phyloP scores from a whole-genome alignment of 1,140 invertebrate genomes.

The Bicyclus anynana region DNA sequence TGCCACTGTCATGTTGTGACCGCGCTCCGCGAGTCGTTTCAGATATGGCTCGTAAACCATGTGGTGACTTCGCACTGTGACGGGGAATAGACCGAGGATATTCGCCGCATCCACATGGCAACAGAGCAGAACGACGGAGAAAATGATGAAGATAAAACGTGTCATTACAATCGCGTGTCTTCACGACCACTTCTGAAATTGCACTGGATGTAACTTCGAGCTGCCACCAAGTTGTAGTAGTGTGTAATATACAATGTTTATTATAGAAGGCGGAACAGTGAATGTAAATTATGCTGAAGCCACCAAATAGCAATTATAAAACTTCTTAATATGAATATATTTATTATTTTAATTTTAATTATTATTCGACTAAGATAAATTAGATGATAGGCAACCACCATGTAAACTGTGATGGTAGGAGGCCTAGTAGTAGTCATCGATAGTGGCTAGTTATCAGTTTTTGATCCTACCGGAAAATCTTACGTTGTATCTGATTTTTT shows the following conservation, averaged over 20 bases:
- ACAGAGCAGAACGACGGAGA: background rate
- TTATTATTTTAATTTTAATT: too few species aligned
- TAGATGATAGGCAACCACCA: too few species aligned
- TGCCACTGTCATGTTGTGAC: slow-evolving; percentile 82
- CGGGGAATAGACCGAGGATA: slow-evolving; percentile 80
- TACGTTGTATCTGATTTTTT: too few species aligned
- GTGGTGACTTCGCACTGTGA: slow-evolving; percentile 83
- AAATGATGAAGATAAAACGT: background rate
- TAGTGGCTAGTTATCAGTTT: too few species aligned
- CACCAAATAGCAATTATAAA: too few species aligned
- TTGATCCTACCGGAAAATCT: too few species aligned
- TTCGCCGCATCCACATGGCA: slow-evolving; percentile 28
- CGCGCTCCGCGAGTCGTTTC: slow-evolving; percentile 76
- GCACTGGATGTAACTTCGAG: background rate
- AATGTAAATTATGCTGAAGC: background rate
- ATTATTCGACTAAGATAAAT: too few species aligned
- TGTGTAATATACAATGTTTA: background rate
- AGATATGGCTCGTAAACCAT: slow-evolving; percentile 82
- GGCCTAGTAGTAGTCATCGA: too few species aligned
- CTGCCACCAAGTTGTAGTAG: too few species aligned
- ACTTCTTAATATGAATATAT: too few species aligned
- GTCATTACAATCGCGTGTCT: background rate
- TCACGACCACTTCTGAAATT: slow-evolving; percentile 4
- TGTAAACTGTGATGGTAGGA: too few species aligned
- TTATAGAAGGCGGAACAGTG: slow-evolving; percentile 5